Base-by-base conservation (phyloP, 2,113 vertebrate genomes). In the Amazona vittata region DNA sequence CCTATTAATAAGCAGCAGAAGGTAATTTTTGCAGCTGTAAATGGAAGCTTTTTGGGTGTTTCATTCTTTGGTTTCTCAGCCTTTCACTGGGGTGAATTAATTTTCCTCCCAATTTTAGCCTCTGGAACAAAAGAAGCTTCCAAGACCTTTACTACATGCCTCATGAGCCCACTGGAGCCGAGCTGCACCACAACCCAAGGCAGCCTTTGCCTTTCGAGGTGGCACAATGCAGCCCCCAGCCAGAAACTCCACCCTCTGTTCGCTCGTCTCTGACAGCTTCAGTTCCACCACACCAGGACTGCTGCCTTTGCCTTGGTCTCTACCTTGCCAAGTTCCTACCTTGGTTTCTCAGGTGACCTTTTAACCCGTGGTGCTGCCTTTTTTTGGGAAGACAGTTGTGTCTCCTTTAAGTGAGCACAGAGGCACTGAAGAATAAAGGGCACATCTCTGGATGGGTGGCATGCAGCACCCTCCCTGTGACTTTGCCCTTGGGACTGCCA, bases 51-150 rank as follows among this genome's bases (percentile, higher is more conserved):
- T 78, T 63, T 63, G 55, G 12, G 28, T 52, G 69, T 68, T 77
- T 90, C 60, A 35, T 81, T 86, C 64, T 86, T 96, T 0, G 1
- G 41, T 95, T 87, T 91, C 74, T 86, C 85, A 94, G 83, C 35
- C 75, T 92, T 52, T 91, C 76, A 59, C 57, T 50, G 24, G 8
- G 26, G 31, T 16, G 9, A 86, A 93, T 85, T 87, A 65, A 95
- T 90, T 93, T 93, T 97, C 69, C 43, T 96, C 86, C 67, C 70
- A 82, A 9, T 79, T 76, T 92, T 90, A 96, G 64, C 47, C 46
- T 80, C 53, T 68, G 65, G 71, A 97, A 95, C 28, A 93, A 83
- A 94, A 94, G 22, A 78, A 60, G 11, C 67, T 96, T 94, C 82
- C 57, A 25, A 22, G 77, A 89, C 69, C 94, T 88, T 82, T 93